Conservation (phyloP, 1,140 invertebrate species). For the Apis dorsata region DNA sequence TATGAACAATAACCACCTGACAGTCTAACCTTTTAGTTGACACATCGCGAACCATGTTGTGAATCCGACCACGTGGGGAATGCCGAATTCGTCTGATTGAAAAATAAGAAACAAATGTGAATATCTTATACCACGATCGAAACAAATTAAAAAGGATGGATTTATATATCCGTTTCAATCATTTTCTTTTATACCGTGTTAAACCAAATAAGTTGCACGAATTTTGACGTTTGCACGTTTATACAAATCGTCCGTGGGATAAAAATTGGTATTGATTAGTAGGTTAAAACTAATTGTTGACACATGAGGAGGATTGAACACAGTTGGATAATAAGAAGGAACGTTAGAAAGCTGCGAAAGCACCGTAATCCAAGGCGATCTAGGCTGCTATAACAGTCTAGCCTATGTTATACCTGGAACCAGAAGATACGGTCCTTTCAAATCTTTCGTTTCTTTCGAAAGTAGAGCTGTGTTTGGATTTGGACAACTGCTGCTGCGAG, state of each 20-base stretch:
- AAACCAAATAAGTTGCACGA: not conserved
- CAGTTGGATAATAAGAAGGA: not conserved
- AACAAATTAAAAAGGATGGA: not conserved
- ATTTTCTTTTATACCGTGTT: not conserved
- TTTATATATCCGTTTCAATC: not conserved
- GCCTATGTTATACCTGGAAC: constrained; percentile 86
- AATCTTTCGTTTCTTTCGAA: constrained; percentile 82
- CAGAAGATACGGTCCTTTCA: constrained; percentile 88
- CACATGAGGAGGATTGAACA: not conserved
- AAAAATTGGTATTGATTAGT: not conserved
- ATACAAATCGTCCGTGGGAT: not conserved
- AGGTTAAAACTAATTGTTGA: not conserved
- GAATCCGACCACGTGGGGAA: constrained; percentile 81
- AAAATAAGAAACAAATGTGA: constrained; percentile 62
- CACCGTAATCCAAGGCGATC: constrained; percentile 54
- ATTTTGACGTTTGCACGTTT: too few species aligned
- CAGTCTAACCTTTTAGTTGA: constrained; percentile 81
- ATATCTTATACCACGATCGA: constrained; percentile 18
- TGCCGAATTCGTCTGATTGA: constrained; percentile 71
- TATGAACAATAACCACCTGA: constrained; percentile 52
- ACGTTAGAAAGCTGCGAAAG: constrained; percentile 52
- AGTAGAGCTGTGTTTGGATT: constrained; percentile 83
- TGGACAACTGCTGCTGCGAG: constrained; percentile 80
- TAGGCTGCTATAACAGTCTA: constrained; percentile 61
- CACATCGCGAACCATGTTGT: constrained; percentile 82